phyloP scores from a whole-genome alignment of 2,113 vertebrate genomes.

The Okapia johnstoni region DNA sequence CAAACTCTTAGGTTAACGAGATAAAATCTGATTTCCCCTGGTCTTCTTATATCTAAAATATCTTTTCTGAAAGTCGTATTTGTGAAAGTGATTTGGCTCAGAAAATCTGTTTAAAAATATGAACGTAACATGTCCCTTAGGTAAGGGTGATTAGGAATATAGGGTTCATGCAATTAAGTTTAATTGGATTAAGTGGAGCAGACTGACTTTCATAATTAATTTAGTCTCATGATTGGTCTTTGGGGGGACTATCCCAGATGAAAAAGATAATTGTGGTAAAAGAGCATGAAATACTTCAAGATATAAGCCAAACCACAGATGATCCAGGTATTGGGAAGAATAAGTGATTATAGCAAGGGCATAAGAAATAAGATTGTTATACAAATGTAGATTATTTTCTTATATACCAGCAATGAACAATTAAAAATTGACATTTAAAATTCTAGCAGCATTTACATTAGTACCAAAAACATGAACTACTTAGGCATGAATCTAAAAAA shows the following conservation, averaged over 20 bases:
- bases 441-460: not conserved
- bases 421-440: not conserved
- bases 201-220: slow-evolving; percentile 79
- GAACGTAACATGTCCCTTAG: slow-evolving; percentile 68
- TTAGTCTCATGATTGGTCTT: slow-evolving; percentile 70
- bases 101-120: slow-evolving; percentile 64
- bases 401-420: not conserved
- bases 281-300: slow-evolving; percentile 41
- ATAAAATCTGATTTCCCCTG: slow-evolving; percentile 38
- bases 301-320: not conserved
- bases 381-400: not conserved
- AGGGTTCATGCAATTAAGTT: slow-evolving; percentile 74
- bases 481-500: not conserved
- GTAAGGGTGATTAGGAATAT: slow-evolving; percentile 70
- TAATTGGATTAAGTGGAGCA: slow-evolving; percentile 76
- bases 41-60: slow-evolving; percentile 41
- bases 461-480: not conserved
- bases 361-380: not conserved
- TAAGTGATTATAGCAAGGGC: not conserved
- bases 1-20: slow-evolving; percentile 24
- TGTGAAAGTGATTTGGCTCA: slow-evolving; percentile 62
- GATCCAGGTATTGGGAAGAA: not conserved
- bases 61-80: slow-evolving; percentile 55
- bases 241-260: slow-evolving; percentile 31
- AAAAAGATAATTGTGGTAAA: slow-evolving; percentile 43